Evolutionary conservation across 2,888 invertebrate species (phyloP), one percentile per base, ranked within the genome.

Genomic region (Sminthurides aquaticus): DNA sequence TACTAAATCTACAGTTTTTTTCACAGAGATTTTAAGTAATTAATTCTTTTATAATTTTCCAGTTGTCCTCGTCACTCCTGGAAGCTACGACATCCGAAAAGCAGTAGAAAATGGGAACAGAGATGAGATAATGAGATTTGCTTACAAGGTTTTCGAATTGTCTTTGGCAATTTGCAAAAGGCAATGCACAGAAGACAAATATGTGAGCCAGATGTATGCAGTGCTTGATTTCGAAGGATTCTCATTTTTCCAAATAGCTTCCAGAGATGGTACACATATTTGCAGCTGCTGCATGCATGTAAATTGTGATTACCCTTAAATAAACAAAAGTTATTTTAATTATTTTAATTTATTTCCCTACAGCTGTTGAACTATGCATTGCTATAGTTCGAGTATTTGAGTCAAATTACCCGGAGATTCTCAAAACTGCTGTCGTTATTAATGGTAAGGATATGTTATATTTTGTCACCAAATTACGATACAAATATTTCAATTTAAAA

Each of bases 341-440:
- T n/a, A n/a, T n/a, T n/a, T n/a, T n/a, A n/a, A n/a, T n/a, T n/a
- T n/a, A n/a, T n/a, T n/a, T n/a, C n/a, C 22, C 20, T 52, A 20
- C 52, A 52, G 20, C 20, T 15, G 5, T 52, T 5, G 52, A 52
- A 8, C 20, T 52, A 20, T 22, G 43, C 43, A 34, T 34, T 15
- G 43, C 43, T 34, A 34, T 34, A 34, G 43, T 52, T 8, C 8
- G 20, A 5, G 5, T 20, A 5, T 52, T 52, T 20, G 54, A 61
- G 43, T 54, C 61, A 11, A 55, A 56, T 3, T 62, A 62, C 27
- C 62, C 62, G n/a, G 62, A 62, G 48, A 62, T 52, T 11, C 15
- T 62, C 28, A 62, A 62, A 57, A 29, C 48, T 43, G 62, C 56
- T 8, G 49, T 55, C n/a, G 57, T 55, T 11, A 34, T 62, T n/a